Percentiles rank a stretch among this genome's conserved stretches.
These are phyloP conservation scores for Amphiprion ocellaris DNA, from an alignment of 2,113 vertebrate species.

Conservation along the genomic window DNA sequence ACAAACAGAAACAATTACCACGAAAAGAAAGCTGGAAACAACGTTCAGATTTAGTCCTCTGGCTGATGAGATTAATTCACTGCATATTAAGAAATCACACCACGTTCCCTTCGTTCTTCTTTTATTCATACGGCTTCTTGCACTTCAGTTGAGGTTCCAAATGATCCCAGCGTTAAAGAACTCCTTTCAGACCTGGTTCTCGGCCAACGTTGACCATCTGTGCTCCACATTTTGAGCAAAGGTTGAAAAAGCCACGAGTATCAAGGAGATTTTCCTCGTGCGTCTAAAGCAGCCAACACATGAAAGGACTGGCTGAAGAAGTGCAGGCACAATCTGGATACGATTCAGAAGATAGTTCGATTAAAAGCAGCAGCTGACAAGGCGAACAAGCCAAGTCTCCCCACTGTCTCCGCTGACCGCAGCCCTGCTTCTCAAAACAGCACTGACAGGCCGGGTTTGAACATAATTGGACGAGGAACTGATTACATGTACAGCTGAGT, in stretches of 20 bases:
- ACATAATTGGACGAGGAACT: conserved; percentile 76
- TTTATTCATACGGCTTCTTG: conserved; percentile 44
- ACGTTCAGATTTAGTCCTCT: conserved; percentile 71
- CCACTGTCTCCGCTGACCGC: conserved; percentile 59
- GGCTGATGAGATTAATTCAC: conserved; percentile 69
- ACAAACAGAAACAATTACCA: conserved; percentile 62
- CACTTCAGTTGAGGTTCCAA: conserved; percentile 62
- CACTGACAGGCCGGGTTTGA: conserved; percentile 55
- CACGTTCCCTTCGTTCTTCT: conserved; percentile 24
- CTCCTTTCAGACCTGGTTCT: conserved; percentile 41
- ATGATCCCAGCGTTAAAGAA: conserved; percentile 28
- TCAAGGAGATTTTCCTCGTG: conserved; percentile 66
- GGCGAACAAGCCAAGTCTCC: conserved; percentile 74
- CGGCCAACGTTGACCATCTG: conserved; percentile 75
- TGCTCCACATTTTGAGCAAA: conserved; percentile 72
- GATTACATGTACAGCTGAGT: conserved; percentile 83
- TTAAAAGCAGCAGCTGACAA: conserved; percentile 78
- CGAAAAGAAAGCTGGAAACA: conserved; percentile 71
- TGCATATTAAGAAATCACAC: conserved; percentile 21
- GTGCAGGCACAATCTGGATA: conserved; percentile 71
- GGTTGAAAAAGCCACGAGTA: conserved; percentile 66
- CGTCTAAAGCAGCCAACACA: conserved; percentile 60
- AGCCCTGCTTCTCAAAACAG: conserved; percentile 56
- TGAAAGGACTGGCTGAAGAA: conserved; percentile 69
- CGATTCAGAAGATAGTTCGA: conserved; percentile 71